phyloP scores from a whole-genome alignment of 2,888 invertebrate genomes.

The Lymantria dispar region DNA sequence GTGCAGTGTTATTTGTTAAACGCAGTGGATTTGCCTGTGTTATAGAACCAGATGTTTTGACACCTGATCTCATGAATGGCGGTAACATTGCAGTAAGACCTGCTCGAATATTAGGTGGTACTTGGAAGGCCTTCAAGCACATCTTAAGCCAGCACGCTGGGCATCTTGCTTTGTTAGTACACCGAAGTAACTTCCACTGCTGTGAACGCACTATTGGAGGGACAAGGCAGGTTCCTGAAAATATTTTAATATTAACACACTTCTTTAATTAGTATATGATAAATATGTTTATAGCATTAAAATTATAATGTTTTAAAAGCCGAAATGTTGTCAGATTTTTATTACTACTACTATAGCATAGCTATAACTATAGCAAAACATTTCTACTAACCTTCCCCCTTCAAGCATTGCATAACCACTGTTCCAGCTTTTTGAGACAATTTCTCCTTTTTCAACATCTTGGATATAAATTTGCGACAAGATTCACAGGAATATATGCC shows the following conservation, averaged over 20 bases:
- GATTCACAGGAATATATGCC: constrained; percentile 93
- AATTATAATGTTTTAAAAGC: too few relatives aligned
- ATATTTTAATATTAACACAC: not conserved
- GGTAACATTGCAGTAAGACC: constrained; percentile 88
- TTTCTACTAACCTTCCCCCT: constrained; percentile 81
- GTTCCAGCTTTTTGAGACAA: constrained; percentile 80
- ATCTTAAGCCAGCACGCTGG: constrained; percentile 94
- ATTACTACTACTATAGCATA: too few relatives aligned
- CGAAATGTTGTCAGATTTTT: too few relatives aligned
- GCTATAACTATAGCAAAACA: not conserved
- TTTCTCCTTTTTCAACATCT: constrained; percentile 87
- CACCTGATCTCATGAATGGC: constrained; percentile 79
- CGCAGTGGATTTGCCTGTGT: constrained; percentile 61
- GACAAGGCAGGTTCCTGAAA: constrained; percentile 86
- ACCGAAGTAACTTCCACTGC: constrained; percentile 85
- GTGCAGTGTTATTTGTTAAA: constrained; percentile 43
- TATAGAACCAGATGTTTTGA: constrained; percentile 47
- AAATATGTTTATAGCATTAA: not conserved
- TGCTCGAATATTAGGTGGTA: constrained; percentile 86
- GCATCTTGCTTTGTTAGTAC: constrained; percentile 89
- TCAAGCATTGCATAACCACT: constrained; percentile 84
- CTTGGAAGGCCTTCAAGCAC: constrained; percentile 90
- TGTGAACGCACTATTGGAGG: constrained; percentile 87
- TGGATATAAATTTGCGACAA: constrained; percentile 93
- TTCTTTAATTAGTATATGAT: not conserved